Percentiles rank a stretch among this genome's conserved stretches.
These are phyloP conservation scores for Seriola quinqueradiata DNA, from an alignment of 2,113 vertebrate species.

Conservation along the genomic window DNA sequence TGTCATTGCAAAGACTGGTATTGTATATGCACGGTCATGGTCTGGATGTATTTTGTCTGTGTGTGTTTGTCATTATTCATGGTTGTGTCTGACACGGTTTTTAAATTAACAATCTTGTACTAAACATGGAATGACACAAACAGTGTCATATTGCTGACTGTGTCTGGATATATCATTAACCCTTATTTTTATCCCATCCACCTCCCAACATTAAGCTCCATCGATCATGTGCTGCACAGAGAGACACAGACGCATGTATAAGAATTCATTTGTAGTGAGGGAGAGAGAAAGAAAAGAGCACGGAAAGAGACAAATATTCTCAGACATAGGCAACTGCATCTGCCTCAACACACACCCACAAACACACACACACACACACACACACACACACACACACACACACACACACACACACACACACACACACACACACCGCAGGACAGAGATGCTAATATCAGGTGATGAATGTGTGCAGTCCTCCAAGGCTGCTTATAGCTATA, in stretches of 20 bases:
- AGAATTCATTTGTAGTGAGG: neutral
- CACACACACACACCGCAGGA: conserved; percentile 43
- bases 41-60: neutral
- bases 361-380: conserved; percentile 36
- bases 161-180: neutral
- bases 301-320: conserved; percentile 20
- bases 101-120: conserved; percentile 10
- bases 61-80: neutral
- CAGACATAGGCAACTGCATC: conserved; percentile 28
- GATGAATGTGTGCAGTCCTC: conserved; percentile 73
- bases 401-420: conserved; percentile 28
- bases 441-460: conserved; percentile 73
- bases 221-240: conserved; percentile 14
- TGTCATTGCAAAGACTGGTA: conserved; percentile 15
- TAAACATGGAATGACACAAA: conserved; percentile 16
- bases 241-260: conserved; percentile 6
- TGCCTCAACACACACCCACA: conserved; percentile 13
- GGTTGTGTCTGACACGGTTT: neutral
- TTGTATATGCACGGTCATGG: conserved; percentile 12
- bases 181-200: conserved; percentile 1
- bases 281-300: neutral
- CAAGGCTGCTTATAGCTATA: conserved; percentile 73
- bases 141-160: neutral
- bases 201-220: conserved; percentile 3
- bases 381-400: conserved; percentile 36